Evolutionary conservation across 30 jellyfish, hydroid and myxozoan species (phyloP).

Genomic region (Aurelia aurita): DNA sequence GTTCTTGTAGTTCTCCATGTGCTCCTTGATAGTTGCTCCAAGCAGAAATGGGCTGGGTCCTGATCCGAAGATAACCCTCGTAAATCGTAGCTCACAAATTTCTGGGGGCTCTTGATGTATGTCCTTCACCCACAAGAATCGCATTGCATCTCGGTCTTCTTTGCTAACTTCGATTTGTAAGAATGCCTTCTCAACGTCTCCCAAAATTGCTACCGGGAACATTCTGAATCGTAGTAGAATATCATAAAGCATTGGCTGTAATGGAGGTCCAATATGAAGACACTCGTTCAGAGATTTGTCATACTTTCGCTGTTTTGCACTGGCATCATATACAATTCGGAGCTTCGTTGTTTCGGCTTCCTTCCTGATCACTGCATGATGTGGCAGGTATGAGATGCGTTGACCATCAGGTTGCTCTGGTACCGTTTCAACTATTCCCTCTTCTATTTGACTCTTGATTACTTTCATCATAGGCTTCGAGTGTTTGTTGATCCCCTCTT

Average conservation of each 20-base stretch:
- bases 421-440: constrained; percentile 17
- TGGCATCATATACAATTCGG: constrained; percentile 37
- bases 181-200: constrained; percentile 62
- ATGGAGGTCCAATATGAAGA: constrained; percentile 61
- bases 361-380: constrained; percentile 37
- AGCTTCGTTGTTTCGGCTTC: constrained; percentile 61
- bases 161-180: constrained; percentile 45
- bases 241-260: constrained; percentile 34
- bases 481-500: background rate
- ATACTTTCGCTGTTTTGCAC: constrained; percentile 48
- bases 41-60: constrained; percentile 72
- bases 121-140: constrained; percentile 58
- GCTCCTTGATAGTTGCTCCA: constrained; percentile 61
- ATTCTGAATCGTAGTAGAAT: constrained; percentile 44
- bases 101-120: constrained; percentile 17
- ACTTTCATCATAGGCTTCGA: background rate
- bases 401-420: constrained; percentile 33
- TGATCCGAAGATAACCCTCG: constrained; percentile 49
- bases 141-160: constrained; percentile 68
- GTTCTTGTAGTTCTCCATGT: constrained; percentile 16
- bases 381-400: constrained; percentile 47
- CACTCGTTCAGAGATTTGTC: constrained; percentile 59
- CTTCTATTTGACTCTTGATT: constrained; percentile 10
- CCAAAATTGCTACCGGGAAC: constrained; percentile 53
- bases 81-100: constrained; percentile 19